Percentiles rank a stretch among this genome's conserved stretches.
These are phyloP conservation scores for Chaetura pelagica DNA, from an alignment of 2,113 vertebrate genomes.

Conservation along the genomic window DNA sequence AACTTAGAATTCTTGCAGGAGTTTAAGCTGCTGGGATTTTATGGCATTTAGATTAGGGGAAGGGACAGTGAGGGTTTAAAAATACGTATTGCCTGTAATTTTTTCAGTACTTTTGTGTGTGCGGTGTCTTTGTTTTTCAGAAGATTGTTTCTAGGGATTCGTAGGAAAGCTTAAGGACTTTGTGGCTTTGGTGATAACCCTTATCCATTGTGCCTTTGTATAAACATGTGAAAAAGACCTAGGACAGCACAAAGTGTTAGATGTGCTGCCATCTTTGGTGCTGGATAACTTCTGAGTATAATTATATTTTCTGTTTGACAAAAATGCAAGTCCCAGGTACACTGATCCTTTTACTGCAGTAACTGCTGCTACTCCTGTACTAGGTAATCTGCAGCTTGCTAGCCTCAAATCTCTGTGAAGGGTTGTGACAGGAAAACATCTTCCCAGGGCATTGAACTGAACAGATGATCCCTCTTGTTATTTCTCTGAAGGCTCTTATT, in stretches of 20 bases:
- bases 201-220: neutral
- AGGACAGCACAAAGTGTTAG: neutral
- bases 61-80: neutral
- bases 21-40: neutral
- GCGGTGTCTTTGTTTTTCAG: conserved; percentile 3
- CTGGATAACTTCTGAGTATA: neutral
- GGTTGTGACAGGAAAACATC: neutral
- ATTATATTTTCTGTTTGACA: conserved; percentile 4
- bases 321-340: neutral
- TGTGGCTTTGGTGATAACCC: conserved; percentile 18
- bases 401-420: neutral
- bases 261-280: neutral
- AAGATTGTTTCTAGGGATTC: neutral
- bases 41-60: neutral
- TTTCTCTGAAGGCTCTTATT: neutral
- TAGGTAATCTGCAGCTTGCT: neutral
- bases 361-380: neutral
- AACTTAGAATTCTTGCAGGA: neutral
- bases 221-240: neutral
- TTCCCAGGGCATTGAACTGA: neutral
- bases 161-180: conserved; percentile 28
- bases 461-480: neutral
- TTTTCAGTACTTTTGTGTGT: neutral
- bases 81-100: neutral
- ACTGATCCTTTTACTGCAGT: neutral